These are phyloP conservation scores for Myotis planiceps DNA, from an alignment of 2,797 vertebrate genomes.

Conservation along the genomic window DNA sequence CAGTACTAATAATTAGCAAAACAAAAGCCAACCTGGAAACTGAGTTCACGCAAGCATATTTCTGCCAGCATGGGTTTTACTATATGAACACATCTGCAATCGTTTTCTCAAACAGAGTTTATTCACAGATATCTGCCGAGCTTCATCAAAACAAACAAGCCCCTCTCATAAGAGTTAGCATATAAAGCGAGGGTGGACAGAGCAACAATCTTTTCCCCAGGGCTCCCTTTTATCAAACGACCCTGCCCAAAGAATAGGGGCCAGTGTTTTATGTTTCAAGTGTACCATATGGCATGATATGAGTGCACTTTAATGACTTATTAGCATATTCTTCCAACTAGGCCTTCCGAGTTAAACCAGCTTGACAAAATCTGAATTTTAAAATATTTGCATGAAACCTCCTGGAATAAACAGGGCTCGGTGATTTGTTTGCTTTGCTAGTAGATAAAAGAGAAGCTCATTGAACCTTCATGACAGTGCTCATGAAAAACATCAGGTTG, in stretches of 20 bases:
- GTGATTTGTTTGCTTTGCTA: constrained; percentile 38
- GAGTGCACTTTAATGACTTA: constrained; percentile 88
- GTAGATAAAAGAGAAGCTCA: background rate
- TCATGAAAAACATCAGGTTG: background rate
- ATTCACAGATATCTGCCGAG: constrained; percentile 80
- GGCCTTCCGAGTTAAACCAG: constrained; percentile 84
- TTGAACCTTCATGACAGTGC: constrained; percentile 29
- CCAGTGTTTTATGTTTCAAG: constrained; percentile 86
- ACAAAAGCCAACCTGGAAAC: constrained; percentile 6
- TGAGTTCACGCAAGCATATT: constrained; percentile 32
- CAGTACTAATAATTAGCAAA: constrained; percentile 51
- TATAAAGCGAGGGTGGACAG: constrained; percentile 83
- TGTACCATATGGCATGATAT: constrained; percentile 88
- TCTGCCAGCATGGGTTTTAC: constrained; percentile 71
- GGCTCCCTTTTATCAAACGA: constrained; percentile 81
- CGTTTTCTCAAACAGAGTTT: constrained; percentile 71
- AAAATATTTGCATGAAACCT: constrained; percentile 82
- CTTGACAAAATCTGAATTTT: constrained; percentile 86
- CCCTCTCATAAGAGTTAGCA: constrained; percentile 77
- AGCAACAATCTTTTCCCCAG: constrained; percentile 85
- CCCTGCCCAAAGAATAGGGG: constrained; percentile 84
- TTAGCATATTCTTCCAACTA: constrained; percentile 89
- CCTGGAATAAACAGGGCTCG: constrained; percentile 73
- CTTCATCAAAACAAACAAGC: constrained; percentile 74
- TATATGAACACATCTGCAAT: constrained; percentile 57